Evolutionary conservation across 2,888 invertebrate genomes (phyloP), one percentile per base, ranked within the genome.

Genomic region (Trissoscelio sp.): DNA sequence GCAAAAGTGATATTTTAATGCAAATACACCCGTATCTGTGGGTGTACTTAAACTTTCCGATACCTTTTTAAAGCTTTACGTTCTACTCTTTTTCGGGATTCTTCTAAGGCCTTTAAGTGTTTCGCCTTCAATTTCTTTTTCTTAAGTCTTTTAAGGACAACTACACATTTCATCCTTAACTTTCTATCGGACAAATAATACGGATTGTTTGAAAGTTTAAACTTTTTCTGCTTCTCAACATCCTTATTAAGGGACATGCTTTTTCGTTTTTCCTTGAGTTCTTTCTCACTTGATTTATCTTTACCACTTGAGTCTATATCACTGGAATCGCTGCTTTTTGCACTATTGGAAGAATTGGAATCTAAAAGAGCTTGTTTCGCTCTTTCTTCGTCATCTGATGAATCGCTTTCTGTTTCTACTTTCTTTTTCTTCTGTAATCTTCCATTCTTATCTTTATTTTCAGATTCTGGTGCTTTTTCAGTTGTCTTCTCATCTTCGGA

Each of bases 41-140:
- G n/a, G n/a, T n/a, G n/a, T n/a, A 42, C 16, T 42, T 16, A 42
- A 42, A 16, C 11, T 14, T 3, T 34, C 14, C 12, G 14, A 11
- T 74, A 66, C 91, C 91, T 91, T 86, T 86, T 81, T 3, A 91
- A 70, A 73, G 83, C 57, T 84, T 86, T 89, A 67, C 80, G 73
- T 42, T 88, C 89, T 83, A 90, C 72, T 83, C 86, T 86, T 75
- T 86, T 80, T 75, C 80, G 88, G n/a, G 91, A 91, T 57, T 85
- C 85, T 64, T 83, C 67, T 81, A 91, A 84, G 7, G 88, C 88
- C 39, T 75, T 79, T 2, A 84, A 73, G 73, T 89, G 74, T 28
- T 84, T 85, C 6, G 74, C 39, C 16, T 42, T 64, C 3, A 91
- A 85, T 34, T 83, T 66, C n/a, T 72, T 84, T 42, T 85, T 28